A percentile compares a stretch with the other conserved stretches of the same genome.
phyloP scores from a whole-genome alignment of 2,888 invertebrate genomes.

The Seira ritae region DNA sequence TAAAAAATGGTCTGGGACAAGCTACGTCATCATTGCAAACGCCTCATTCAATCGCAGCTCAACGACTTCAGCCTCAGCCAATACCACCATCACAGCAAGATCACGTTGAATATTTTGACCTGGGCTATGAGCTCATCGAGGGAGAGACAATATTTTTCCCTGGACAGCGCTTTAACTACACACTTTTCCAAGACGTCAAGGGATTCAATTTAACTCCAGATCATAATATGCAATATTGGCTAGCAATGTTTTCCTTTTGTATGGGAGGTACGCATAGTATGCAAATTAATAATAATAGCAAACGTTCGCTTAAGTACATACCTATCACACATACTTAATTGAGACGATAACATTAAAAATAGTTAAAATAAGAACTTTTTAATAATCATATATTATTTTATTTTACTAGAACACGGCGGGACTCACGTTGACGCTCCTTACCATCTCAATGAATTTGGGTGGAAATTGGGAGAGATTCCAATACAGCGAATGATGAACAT shows the following conservation, averaged over 20 bases:
- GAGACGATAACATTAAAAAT: too few species aligned
- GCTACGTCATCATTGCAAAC: too few species aligned
- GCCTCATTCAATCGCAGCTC: too few species aligned
- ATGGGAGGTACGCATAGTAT: slow-evolving; percentile 75
- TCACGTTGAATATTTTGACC: slow-evolving; percentile 44
- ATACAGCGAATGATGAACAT: slow-evolving; percentile 74
- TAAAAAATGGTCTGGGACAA: too few species aligned
- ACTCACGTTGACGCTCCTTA: slow-evolving; percentile 82
- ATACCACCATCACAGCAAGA: too few species aligned
- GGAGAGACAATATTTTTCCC: slow-evolving; percentile 66
- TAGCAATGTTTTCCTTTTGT: slow-evolving; percentile 68
- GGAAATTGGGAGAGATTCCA: slow-evolving; percentile 78
- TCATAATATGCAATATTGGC: slow-evolving; percentile 36
- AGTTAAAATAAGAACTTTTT: neutral
- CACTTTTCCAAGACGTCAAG: slow-evolving; percentile 55
- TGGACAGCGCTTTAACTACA: slow-evolving; percentile 50
- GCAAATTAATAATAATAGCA: too few species aligned
- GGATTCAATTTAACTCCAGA: slow-evolving; percentile 28
- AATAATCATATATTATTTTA: neutral
- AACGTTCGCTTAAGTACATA: too few species aligned
- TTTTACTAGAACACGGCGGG: too few species aligned
- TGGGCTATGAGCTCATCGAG: slow-evolving; percentile 57
- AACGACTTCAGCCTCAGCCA: too few species aligned
- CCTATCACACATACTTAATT: too few species aligned
- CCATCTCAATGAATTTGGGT: slow-evolving; percentile 78